Percentiles rank a stretch among this genome's conserved stretches.
These are phyloP conservation scores for Cotesia vestalis DNA, from an alignment of 1,140 invertebrate species.

Conservation along the genomic window DNA sequence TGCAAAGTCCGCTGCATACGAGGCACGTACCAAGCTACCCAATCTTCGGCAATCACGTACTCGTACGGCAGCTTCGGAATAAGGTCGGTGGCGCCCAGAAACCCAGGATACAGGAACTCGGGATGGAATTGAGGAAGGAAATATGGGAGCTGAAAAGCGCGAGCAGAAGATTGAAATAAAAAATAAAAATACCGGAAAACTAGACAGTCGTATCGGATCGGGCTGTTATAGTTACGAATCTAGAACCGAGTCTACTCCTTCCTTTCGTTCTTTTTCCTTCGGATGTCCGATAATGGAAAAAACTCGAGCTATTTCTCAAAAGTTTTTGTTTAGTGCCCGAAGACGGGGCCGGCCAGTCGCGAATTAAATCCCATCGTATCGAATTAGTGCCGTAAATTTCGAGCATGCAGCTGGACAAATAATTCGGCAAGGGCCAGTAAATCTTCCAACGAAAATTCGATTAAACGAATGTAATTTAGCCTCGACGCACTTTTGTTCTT, in stretches of 20 bases:
- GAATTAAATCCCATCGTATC: slow-evolving; percentile 4
- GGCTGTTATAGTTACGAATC: not conserved
- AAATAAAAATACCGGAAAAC: too few species aligned
- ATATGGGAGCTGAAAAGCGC: not conserved
- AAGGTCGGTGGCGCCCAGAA: slow-evolving; percentile 2
- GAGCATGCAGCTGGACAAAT: slow-evolving; percentile 38
- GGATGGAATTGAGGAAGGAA: not conserved
- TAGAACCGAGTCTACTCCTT: not conserved
- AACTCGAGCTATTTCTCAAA: not conserved
- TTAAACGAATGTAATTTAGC: slow-evolving; percentile 61
- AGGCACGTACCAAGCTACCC: slow-evolving; percentile 6
- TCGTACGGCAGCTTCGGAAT: not conserved
- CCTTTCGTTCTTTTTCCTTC: not conserved
- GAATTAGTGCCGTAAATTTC: slow-evolving; percentile 34
- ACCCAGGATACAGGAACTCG: not conserved
- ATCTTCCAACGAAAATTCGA: slow-evolving; percentile 58
- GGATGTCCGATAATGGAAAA: slow-evolving; percentile 15
- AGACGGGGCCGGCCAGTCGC: not conserved
- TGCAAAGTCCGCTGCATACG: slow-evolving; percentile 5
- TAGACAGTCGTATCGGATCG: too few species aligned
- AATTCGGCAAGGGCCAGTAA: slow-evolving; percentile 56
- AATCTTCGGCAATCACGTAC: slow-evolving; percentile 12
- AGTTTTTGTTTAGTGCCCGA: not conserved
- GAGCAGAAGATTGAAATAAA: not conserved
- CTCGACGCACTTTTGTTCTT: slow-evolving; percentile 30